Evolutionary conservation across 92 coral and sea anemone genomes (phyloP), one percentile per base, ranked within the genome.

Genomic region (Paragorgia papillata): DNA sequence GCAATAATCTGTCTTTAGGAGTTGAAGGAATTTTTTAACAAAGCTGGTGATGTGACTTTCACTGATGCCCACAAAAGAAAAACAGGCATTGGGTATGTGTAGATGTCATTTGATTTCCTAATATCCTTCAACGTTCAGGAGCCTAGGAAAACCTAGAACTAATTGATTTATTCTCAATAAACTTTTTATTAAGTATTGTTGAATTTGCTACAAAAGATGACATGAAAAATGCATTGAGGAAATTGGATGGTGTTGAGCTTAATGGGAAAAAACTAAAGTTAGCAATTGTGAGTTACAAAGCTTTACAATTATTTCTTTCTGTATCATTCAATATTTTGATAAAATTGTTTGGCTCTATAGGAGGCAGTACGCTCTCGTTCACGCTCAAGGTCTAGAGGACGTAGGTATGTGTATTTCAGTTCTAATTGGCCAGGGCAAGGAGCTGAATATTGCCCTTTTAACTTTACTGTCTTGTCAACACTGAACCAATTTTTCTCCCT

Each of bases 41-140:
- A 95, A 49, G 99, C 89, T 22, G 97, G 97, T 0, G 99, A 95
- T 30, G 99, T 95, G 34, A 95, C 99, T 25, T 95, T 95, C 80
- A 96, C 97, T 0, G 99, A 95, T 87, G 99, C 99, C 15, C 99
- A 95, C 82, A 95, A 95, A 76, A 79, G 99, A 61, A 87, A 89
- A 63, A 90, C 86, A 55, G 97, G 97, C 59, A 93, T 89, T 75
- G 99, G 99, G 99, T 95, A 75, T 39, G 83, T 32, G 7, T 26
- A 9, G n/a, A 7, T 2, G 54, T n/a, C n/a, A n/a, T n/a, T n/a
- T n/a, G n/a, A n/a, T n/a, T n/a, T n/a, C n/a, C n/a, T n/a, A n/a
- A n/a, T n/a, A n/a, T n/a, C n/a, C n/a, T n/a, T n/a, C n/a, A n/a
- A n/a, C n/a, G n/a, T n/a, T n/a, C n/a, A n/a, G n/a, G n/a, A n/a